Conservation (phyloP, 1,140 invertebrate species). For the Atta cephalotes region DNA sequence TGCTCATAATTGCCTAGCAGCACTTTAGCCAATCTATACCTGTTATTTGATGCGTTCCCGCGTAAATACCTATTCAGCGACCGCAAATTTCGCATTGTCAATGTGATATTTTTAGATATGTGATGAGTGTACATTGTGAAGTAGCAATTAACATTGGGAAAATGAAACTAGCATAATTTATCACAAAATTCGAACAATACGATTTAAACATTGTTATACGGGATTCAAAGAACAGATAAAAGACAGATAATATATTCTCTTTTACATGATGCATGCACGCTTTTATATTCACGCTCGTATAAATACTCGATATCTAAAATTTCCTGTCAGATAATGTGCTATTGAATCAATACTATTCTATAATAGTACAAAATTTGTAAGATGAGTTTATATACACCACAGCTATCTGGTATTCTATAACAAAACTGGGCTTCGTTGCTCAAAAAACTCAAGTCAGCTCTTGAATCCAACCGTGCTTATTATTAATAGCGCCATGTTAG, state of each 20-base stretch:
- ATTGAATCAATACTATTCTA: constrained; percentile 33
- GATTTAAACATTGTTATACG: not conserved
- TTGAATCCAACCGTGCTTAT: constrained; percentile 28
- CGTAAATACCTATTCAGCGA: constrained; percentile 40
- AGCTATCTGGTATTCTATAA: constrained; percentile 34
- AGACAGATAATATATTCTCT: not conserved
- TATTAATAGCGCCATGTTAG: constrained; percentile 55
- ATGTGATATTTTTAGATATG: constrained; percentile 1
- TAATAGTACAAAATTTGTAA: constrained; percentile 37
- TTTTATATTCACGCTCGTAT: not conserved
- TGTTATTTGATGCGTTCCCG: constrained; percentile 18
- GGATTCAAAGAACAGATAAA: not conserved
- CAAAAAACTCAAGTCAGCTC: constrained; percentile 40
- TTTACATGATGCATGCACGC: not conserved
- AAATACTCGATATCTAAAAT: constrained; percentile 16
- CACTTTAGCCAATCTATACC: not conserved
- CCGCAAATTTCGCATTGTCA: constrained; percentile 8
- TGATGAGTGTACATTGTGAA: not conserved
- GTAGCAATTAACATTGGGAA: not conserved
- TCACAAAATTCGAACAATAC: not conserved
- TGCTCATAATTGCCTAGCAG: constrained; percentile 31
- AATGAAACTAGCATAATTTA: constrained; percentile 1
- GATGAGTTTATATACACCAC: constrained; percentile 40
- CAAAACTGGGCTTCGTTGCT: constrained; percentile 50
- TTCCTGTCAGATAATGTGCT: constrained; percentile 1